These are phyloP conservation scores for Lepus europaeus DNA, from an alignment of 2,113 vertebrate species.

Conservation along the genomic window DNA sequence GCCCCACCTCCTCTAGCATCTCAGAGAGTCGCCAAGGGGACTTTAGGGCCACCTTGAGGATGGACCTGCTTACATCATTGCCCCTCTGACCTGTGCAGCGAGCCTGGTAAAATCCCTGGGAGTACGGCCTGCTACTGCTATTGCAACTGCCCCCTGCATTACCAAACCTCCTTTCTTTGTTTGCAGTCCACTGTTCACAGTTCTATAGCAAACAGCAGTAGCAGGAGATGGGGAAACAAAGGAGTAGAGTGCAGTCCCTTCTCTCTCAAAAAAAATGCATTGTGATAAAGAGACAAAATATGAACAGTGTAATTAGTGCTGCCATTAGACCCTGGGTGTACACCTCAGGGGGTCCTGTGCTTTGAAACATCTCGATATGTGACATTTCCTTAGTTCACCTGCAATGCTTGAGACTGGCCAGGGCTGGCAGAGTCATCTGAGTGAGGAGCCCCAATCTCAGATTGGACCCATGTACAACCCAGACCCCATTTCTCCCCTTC, in stretches of 20 bases:
- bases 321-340: neutral
- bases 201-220: neutral
- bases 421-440: neutral
- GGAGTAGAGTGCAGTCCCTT: neutral
- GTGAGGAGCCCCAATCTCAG: neutral
- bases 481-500: neutral
- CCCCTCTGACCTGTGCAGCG: neutral
- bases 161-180: conserved; percentile 11
- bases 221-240: neutral
- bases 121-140: neutral
- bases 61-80: neutral
- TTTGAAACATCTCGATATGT: neutral
- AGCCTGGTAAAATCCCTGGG: neutral
- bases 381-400: neutral
- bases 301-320: conserved; percentile 48
- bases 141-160: neutral
- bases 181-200: neutral
- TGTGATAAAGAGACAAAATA: conserved; percentile 53
- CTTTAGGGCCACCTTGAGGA: neutral
- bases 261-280: neutral
- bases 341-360: neutral
- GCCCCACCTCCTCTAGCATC: neutral
- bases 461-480: neutral
- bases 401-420: neutral
- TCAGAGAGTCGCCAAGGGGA: neutral